Evolutionary conservation across 2,797 vertebrate species (phyloP), one percentile per base, ranked within the genome.

Genomic region (Salmo trutta): DNA sequence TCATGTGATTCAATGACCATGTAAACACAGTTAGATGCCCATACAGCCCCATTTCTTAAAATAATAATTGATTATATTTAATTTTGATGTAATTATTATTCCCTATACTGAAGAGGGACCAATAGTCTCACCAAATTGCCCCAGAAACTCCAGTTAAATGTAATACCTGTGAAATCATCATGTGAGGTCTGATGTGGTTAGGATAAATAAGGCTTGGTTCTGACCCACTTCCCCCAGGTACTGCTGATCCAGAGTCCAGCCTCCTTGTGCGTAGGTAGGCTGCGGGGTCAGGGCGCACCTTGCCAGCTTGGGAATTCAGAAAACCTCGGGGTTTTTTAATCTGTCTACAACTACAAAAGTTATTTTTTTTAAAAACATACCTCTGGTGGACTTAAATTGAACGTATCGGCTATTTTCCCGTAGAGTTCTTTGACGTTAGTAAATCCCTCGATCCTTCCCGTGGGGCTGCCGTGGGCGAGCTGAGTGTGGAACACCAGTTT

Each of bases 381-480:
- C 94, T 96, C 95, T 0, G 91, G 93, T 1, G 89, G 80, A 0
- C 80, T 95, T 72, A 98, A 94, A 53, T 90, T 90, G 76, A 97
- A 98, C 6, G 92, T 93, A 7, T 94, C 86, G 0, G 94, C 87
- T 69, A 98, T 97, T 82, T 94, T 95, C 12, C 17, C 65, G 86
- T 99, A 99, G 3, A 99, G 91, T 91, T 98, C 97, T 36, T 92
- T 94, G 75, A 97, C 94, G 88, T 95, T 98, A 77, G 88, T 66
- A 88, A 99, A 99, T 0, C 95, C 95, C 89, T 97, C 96, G 84
- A 99, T 95, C 76, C 96, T 93, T 83, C 95, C 97, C 10, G 98
- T 99, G 87, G 96, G 95, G 90, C 97, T 98, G 71, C 98, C 98
- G 91, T 99, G 98, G 1, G 98, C 98, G 79, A 99, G 95, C 94